Evolutionary conservation across 2,888 invertebrate species (phyloP), one percentile per base, ranked within the genome.

Genomic region (Dasysyrphus albostriatus): DNA sequence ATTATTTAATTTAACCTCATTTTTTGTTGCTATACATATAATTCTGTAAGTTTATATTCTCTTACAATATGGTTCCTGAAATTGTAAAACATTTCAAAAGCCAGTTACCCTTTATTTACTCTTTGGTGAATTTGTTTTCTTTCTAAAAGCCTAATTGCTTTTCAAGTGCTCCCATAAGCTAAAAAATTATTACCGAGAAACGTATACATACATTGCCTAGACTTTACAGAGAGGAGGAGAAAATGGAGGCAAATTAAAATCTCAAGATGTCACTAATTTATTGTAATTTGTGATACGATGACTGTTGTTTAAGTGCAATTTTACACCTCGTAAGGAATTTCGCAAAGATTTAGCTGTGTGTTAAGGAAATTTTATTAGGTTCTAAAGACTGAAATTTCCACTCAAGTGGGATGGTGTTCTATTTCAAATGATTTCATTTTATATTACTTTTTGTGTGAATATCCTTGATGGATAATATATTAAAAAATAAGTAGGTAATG

Each of bases 191-290:
- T 14, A 0, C 6, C 24, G 6, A 49, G 19, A 19, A 49, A 5
- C 10, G 19, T 12, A 9, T 12, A 24, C 3, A n/a, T 51, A 5
- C 12, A 19, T 5, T 32, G 32, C 32, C 32, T 32, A 32, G 32
- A 3, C 24, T 24, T 19, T 10, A 12, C 16, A 47, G 24, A 5
- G 51, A 24, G 19, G 24, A 42, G 12, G 51, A 37, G 16, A 16
- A 42, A 16, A 19, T 5, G 3, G 32, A 54, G 29, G 32, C 8
- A 58, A 67, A 67, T 44, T 56, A n/a, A 37, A 56, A 76, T 49
- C 67, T 76, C 76, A 76, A 67, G 67, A 58, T 58, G 47, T 76
- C 76, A 67, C 65, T 76, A 76, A 67, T 14, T 67, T 76, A 34
- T 56, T 56, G 32, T 37, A 34, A 58, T 51, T n/a, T 34, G 14